Evolutionary conservation across 1,140 invertebrate genomes (phyloP).

Genomic region (Atta cephalotes): DNA sequence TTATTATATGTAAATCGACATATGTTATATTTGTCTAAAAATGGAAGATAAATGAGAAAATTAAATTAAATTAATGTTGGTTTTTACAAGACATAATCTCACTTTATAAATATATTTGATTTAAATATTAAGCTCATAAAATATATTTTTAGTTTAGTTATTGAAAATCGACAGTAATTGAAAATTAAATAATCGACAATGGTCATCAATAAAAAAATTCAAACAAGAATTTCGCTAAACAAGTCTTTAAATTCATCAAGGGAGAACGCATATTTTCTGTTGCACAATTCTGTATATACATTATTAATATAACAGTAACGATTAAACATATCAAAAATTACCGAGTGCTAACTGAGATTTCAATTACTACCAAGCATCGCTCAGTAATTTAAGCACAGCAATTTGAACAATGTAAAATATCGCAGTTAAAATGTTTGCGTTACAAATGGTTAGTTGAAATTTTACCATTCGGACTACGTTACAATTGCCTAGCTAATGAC

Average conservation of each 20-base stretch:
- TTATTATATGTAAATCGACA: background rate
- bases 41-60: background rate
- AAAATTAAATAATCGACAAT: background rate
- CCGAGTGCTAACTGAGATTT: conserved; percentile 46
- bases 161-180: conserved; percentile 12
- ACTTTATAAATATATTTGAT: background rate
- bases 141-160: conserved; percentile 19
- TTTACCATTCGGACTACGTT: background rate
- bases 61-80: background rate
- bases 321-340: conserved; percentile 63
- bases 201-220: background rate
- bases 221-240: background rate
- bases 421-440: conserved; percentile 43
- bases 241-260: conserved; percentile 11
- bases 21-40: background rate
- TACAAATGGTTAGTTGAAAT: conserved; percentile 17
- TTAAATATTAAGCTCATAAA: background rate
- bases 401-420: conserved; percentile 49
- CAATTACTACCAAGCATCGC: conserved; percentile 33
- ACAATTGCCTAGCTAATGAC: background rate
- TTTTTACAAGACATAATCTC: background rate
- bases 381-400: conserved; percentile 35
- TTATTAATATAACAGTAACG: conserved; percentile 41
- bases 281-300: background rate
- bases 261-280: background rate